A percentile compares a stretch with the other conserved stretches of the same genome.
These are phyloP conservation scores for Burhinus oedicnemus DNA, from an alignment of 2,113 vertebrate species.

Conservation along the genomic window DNA sequence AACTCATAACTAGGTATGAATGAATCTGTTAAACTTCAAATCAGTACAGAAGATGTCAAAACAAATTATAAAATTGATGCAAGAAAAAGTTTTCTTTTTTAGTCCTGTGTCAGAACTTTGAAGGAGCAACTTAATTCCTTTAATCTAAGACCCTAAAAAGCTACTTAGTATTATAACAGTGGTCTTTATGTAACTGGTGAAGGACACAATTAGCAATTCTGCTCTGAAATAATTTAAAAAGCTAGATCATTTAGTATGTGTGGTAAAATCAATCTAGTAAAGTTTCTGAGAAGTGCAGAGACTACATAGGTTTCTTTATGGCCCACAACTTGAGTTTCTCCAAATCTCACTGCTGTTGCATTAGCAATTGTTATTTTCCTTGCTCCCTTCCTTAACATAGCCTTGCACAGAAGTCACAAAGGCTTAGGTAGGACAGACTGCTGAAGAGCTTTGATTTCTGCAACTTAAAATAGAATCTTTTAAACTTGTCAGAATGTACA, in stretches of 20 bases:
- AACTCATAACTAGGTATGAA: background rate
- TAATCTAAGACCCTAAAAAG: background rate
- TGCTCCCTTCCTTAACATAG: background rate
- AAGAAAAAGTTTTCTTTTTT: background rate
- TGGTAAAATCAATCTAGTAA: background rate
- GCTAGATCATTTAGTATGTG: background rate
- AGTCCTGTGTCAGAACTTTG: background rate
- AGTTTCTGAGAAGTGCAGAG: background rate
- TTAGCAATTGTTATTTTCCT: background rate
- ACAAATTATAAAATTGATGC: background rate
- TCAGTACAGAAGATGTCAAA: background rate
- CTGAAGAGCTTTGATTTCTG: background rate
- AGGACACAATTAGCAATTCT: background rate
- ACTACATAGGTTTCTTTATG: background rate
- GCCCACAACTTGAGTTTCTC: background rate
- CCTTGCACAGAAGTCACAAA: background rate
- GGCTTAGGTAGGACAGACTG: background rate
- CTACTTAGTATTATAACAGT: background rate
- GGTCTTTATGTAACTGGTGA: background rate
- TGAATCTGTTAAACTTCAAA: background rate
- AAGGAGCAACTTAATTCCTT: background rate
- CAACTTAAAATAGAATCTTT: background rate
- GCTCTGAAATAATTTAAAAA: background rate
- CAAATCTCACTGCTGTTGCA: background rate
- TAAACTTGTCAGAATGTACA: background rate